Conservation (phyloP, 2,113 vertebrate genomes). For the Oreocharis arfaki region DNA sequence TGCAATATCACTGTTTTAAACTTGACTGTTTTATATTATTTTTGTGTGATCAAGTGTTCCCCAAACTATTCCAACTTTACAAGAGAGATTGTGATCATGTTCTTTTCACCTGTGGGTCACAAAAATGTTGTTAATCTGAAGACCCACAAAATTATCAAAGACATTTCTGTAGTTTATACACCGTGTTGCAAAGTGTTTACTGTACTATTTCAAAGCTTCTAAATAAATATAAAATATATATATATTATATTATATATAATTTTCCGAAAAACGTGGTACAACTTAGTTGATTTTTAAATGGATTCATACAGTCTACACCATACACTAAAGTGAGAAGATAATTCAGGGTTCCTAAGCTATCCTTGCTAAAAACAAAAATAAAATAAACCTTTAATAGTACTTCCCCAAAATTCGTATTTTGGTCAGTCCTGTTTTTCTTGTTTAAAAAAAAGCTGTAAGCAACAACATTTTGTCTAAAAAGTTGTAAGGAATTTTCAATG, state of each 20-base stretch:
- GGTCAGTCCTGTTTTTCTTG: conserved; percentile 66
- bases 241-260: conserved; percentile 86
- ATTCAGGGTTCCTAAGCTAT: conserved; percentile 81
- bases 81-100: conserved; percentile 84
- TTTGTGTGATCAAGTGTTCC: conserved; percentile 93
- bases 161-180: conserved; percentile 97
- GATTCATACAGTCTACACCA: conserved; percentile 72
- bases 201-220: conserved; percentile 98
- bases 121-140: conserved; percentile 78
- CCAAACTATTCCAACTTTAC: conserved; percentile 86
- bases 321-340: conserved; percentile 71
- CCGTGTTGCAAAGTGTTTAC: conserved; percentile 98
- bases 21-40: conserved; percentile 98
- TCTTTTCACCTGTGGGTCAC: conserved; percentile 80
- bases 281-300: conserved; percentile 82
- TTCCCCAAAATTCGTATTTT: conserved; percentile 69
- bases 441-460: conserved; percentile 62
- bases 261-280: conserved; percentile 87
- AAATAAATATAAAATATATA: conserved; percentile 97
- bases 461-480: conserved; percentile 75
- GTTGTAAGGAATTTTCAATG: conserved; percentile 79
- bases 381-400: conserved; percentile 67
- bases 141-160: conserved; percentile 85
- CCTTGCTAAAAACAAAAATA: conserved; percentile 60
- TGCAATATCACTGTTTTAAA: conserved; percentile 97